phyloP scores from a whole-genome alignment of 2,888 invertebrate species.

The Netelia fuscicornis region DNA sequence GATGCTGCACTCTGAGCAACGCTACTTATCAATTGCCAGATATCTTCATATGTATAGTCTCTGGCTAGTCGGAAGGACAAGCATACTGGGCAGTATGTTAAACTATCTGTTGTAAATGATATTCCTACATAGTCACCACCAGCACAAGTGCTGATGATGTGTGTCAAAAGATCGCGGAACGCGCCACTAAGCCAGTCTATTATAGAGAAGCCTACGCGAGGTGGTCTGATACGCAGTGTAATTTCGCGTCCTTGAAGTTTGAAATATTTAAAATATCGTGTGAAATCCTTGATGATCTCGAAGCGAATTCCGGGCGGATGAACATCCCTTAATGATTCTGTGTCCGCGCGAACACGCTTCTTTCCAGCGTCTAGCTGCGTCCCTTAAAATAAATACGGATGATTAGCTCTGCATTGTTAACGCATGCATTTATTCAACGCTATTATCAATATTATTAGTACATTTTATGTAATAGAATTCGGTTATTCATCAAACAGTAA shows the following conservation, averaged over 20 bases:
- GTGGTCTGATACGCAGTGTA: conserved; percentile 5
- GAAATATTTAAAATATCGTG: conserved; percentile 28
- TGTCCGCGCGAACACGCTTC: background rate
- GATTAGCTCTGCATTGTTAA: too few relatives aligned
- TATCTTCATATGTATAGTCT: background rate
- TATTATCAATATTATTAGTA: too few relatives aligned
- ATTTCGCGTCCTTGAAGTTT: conserved; percentile 19
- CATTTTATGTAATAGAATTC: too few relatives aligned
- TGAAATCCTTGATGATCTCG: background rate
- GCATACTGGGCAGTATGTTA: background rate
- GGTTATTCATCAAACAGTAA: too few relatives aligned
- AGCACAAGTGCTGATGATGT: background rate
- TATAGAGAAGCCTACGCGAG: background rate
- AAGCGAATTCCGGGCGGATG: conserved; percentile 19
- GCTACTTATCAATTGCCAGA: background rate
- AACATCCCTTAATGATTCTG: background rate
- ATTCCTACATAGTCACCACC: conserved; percentile 6
- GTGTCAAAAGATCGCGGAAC: conserved; percentile 17
- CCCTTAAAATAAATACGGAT: background rate
- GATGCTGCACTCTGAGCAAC: conserved; percentile 1
- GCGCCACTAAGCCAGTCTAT: conserved; percentile 12
- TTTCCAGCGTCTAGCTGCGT: background rate
- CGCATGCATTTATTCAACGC: too few relatives aligned
- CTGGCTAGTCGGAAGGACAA: background rate
- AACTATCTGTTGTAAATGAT: background rate